These are phyloP conservation scores for Neoniphon sammara DNA, from an alignment of 2,797 vertebrate genomes.

Conservation along the genomic window DNA sequence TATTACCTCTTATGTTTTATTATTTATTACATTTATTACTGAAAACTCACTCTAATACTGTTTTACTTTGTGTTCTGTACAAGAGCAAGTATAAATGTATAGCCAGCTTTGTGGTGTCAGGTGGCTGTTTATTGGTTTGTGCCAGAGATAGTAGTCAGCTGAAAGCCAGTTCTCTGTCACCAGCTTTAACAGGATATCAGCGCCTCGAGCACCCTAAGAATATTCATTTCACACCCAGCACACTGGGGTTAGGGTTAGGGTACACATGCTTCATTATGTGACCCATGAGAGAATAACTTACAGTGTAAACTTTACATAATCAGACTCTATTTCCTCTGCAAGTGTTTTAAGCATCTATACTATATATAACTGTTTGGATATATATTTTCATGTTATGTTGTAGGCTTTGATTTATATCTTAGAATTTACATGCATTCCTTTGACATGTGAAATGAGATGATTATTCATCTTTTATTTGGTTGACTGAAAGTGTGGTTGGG, in stretches of 20 bases:
- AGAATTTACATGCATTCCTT: not conserved
- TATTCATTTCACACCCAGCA: conserved; percentile 33
- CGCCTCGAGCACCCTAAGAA: conserved; percentile 27
- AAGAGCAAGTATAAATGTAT: not conserved
- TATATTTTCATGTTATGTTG: not conserved
- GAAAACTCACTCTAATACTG: no score
- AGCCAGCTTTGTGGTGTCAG: not conserved
- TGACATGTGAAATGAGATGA: not conserved
- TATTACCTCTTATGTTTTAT: no score
- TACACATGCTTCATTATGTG: conserved; percentile 8
- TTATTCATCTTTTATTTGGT: not conserved
- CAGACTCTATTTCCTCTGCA: not conserved
- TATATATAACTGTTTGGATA: not conserved
- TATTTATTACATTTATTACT: not conserved
- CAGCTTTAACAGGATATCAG: conserved; percentile 17
- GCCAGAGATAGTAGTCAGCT: not conserved
- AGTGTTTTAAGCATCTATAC: conserved; percentile 2
- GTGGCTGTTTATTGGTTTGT: not conserved
- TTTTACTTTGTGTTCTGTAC: not conserved
- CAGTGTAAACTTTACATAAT: conserved; percentile 12
- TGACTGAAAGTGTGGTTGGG: conserved; percentile 5
- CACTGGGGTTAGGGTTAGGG: no score
- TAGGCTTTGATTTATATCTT: not conserved
- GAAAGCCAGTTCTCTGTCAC: not conserved
- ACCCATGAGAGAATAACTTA: conserved; percentile 16